A percentile compares a stretch with the other conserved stretches of the same genome.
phyloP scores from a whole-genome alignment of 1,140 invertebrate species.

The Scylla paramamosain region DNA sequence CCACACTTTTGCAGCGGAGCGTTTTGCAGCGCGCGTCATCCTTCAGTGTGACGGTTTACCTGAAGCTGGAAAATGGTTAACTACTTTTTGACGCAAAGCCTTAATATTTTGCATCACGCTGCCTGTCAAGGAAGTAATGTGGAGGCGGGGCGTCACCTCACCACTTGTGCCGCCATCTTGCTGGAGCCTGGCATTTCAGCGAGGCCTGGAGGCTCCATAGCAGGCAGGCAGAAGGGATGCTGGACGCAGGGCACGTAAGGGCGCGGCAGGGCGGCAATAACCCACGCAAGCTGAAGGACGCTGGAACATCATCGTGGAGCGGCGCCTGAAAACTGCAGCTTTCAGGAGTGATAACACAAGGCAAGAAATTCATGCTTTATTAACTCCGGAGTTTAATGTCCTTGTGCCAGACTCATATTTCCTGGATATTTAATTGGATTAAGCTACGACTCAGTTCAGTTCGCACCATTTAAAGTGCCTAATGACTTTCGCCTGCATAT shows the following conservation, averaged over 20 bases:
- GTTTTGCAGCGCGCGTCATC: not conserved
- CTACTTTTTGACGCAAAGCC: not conserved
- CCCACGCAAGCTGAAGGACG: not conserved
- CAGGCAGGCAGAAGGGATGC: not conserved
- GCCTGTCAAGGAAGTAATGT: no score
- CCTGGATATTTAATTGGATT: conserved; percentile 14
- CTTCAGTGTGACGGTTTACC: not conserved
- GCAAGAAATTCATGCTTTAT: conserved; percentile 23
- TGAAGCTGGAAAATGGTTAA: not conserved
- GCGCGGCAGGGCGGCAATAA: not conserved
- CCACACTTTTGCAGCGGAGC: not conserved
- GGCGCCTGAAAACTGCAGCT: conserved; percentile 19
- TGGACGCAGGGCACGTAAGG: not conserved
- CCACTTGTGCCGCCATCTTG: not conserved
- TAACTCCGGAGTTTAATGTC: not conserved
- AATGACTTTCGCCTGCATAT: conserved; percentile 13
- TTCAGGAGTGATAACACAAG: conserved; percentile 16
- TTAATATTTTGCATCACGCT: no score
- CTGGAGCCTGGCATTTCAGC: not conserved
- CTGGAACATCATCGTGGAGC: not conserved
- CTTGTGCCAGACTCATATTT: conserved; percentile 22
- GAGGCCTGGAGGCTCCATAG: not conserved
- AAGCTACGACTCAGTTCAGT: conserved; percentile 21
- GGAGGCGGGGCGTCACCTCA: no score
- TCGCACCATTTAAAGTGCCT: not conserved